Evolutionary conservation across 2,113 vertebrate genomes (phyloP).

Genomic region (Ancistrus triradiatus): DNA sequence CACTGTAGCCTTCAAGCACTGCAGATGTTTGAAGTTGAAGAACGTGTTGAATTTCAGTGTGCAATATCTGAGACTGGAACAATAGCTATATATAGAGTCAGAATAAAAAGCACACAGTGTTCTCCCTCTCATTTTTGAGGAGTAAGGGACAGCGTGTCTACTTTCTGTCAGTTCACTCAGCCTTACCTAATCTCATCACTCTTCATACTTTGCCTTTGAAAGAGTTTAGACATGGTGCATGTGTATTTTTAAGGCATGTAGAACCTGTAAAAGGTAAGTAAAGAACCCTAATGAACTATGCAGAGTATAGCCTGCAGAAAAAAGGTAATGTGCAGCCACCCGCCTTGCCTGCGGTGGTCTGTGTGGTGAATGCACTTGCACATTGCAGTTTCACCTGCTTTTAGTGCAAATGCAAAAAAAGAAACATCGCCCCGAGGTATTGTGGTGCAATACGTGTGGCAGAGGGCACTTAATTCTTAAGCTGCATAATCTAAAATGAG

Average conservation of each 20-base stretch:
- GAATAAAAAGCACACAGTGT: slow-evolving; percentile 34
- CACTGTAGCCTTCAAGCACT: no score
- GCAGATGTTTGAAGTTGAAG: no score
- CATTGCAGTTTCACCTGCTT: no score
- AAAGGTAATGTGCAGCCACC: no score
- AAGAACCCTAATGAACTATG: not conserved
- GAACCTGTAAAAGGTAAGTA: not conserved
- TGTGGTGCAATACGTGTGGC: no score
- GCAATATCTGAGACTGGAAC: slow-evolving; percentile 35
- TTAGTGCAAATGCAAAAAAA: slow-evolving; percentile 21
- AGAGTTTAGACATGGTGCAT: not conserved
- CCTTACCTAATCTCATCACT: slow-evolving; percentile 6
- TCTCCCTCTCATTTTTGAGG: slow-evolving; percentile 14
- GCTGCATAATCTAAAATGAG: slow-evolving; percentile 54
- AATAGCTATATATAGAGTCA: slow-evolving; percentile 61
- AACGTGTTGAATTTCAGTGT: no score
- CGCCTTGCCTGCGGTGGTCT: no score
- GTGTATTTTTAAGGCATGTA: not conserved
- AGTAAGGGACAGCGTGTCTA: no score
- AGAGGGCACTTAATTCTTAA: slow-evolving; percentile 57
- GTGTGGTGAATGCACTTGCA: no score
- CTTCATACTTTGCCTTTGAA: not conserved
- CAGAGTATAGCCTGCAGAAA: no score
- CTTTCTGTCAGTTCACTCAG: slow-evolving; percentile 2
- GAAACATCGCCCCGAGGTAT: no score